Evolutionary conservation across 2,113 vertebrate genomes (phyloP).

Genomic region (Micronisus gabar): DNA sequence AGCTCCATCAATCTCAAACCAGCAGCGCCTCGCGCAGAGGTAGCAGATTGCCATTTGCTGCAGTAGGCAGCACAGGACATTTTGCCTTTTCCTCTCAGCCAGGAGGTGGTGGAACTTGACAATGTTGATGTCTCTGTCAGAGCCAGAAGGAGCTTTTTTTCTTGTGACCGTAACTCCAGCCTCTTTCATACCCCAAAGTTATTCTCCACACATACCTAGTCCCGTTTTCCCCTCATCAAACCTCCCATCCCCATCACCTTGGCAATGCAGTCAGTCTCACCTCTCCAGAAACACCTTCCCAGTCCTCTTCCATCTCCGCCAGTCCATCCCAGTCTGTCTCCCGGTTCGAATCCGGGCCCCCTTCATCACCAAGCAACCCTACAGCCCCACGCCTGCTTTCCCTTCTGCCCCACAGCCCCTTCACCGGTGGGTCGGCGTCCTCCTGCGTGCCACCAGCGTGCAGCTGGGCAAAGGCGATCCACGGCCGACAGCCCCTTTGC

Average conservation of each 20-base stretch:
- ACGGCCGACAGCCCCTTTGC: accelerated
- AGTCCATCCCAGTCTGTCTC: neutral
- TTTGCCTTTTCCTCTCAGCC: neutral
- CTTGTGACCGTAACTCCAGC: neutral
- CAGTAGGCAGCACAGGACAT: neutral
- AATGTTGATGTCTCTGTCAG: neutral
- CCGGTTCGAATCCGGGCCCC: accelerated
- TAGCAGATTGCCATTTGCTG: neutral
- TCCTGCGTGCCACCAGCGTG: accelerated
- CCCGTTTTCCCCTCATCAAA: neutral
- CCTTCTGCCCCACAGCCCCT: accelerated
- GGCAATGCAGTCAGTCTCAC: neutral
- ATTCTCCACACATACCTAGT: neutral
- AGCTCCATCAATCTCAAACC: neutral
- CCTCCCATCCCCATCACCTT: neutral
- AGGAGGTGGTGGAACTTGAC: neutral
- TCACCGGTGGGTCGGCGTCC: accelerated
- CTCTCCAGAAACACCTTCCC: neutral
- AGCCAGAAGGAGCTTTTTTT: neutral
- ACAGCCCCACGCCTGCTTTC: neutral
- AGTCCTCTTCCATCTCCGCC: neutral
- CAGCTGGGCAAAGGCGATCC: neutral
- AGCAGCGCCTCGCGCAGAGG: neutral
- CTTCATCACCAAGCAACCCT: neutral
- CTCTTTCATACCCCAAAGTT: neutral